Evolutionary conservation across 2,113 vertebrate species (phyloP).

Genomic region (Macheiramphus alcinus): DNA sequence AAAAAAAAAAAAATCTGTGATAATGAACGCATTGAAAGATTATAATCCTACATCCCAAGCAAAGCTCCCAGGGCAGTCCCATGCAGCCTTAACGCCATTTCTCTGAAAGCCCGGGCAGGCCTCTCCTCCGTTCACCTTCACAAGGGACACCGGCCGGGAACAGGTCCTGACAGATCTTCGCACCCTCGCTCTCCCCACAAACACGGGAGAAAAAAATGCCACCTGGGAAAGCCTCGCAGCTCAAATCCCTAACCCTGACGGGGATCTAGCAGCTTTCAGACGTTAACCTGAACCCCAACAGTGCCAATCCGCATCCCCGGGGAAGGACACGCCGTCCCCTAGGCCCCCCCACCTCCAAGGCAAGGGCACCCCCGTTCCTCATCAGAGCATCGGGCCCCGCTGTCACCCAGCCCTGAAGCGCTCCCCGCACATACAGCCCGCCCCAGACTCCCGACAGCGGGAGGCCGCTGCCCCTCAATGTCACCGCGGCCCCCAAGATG

Average conservation of each 20-base stretch:
- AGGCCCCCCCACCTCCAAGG: accelerated
- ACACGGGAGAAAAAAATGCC: accelerated
- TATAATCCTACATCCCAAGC: accelerated
- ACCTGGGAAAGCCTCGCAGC: too few relatives aligned
- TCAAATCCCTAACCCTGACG: not conserved
- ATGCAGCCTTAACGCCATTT: accelerated
- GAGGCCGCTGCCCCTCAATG: slow-evolving; percentile 22
- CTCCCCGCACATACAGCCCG: accelerated
- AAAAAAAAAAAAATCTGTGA: accelerated
- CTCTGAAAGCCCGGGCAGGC: not conserved
- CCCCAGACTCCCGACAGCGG: accelerated
- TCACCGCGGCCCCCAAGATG: not conserved
- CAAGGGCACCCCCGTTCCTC: not conserved
- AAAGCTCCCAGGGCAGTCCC: accelerated
- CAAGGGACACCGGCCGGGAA: accelerated
- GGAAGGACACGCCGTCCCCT: not conserved
- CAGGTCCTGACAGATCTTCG: accelerated
- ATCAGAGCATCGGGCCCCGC: accelerated
- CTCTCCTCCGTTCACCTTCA: not conserved
- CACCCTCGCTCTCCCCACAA: not conserved
- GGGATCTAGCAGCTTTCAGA: not conserved
- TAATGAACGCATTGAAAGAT: accelerated
- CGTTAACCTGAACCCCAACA: not conserved
- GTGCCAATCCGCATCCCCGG: accelerated
- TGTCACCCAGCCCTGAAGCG: not conserved